These are phyloP conservation scores for Chelonia mydas DNA, from an alignment of 2,797 vertebrate genomes.

Conservation along the genomic window DNA sequence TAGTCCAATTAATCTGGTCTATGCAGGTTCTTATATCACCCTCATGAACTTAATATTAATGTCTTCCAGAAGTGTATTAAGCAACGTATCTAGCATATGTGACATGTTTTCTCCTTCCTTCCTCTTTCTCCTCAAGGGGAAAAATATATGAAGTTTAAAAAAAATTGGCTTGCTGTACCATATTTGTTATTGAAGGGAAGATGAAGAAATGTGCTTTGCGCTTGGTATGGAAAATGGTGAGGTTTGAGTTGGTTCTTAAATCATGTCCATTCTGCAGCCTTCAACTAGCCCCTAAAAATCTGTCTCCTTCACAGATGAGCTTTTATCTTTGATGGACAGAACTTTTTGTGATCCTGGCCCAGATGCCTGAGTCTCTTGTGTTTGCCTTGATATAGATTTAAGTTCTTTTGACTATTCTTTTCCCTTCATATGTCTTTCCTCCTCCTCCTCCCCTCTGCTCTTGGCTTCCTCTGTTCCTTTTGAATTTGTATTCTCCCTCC, in stretches of 20 bases:
- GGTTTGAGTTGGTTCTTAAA: neutral
- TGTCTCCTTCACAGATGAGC: neutral
- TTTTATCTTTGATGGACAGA: neutral
- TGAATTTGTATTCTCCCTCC: neutral
- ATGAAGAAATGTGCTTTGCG: neutral
- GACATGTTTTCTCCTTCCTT: neutral
- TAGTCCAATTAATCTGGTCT: neutral
- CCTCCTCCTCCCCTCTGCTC: accelerated
- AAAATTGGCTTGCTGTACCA: neutral
- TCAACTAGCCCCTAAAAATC: neutral
- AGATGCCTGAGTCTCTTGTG: accelerated
- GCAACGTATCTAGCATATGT: neutral
- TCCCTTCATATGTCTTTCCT: neutral
- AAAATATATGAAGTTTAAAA: neutral
- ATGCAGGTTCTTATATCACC: neutral
- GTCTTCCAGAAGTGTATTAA: neutral
- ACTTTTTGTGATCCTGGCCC: neutral
- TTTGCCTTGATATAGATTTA: neutral
- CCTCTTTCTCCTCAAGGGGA: neutral
- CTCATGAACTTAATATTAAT: neutral
- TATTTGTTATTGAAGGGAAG: neutral
- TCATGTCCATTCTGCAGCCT: neutral
- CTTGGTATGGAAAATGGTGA: neutral
- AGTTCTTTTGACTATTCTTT: neutral
- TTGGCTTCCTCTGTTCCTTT: neutral